These are phyloP conservation scores for Oryzias javanicus DNA, from an alignment of 2,113 vertebrate genomes.

Conservation along the genomic window DNA sequence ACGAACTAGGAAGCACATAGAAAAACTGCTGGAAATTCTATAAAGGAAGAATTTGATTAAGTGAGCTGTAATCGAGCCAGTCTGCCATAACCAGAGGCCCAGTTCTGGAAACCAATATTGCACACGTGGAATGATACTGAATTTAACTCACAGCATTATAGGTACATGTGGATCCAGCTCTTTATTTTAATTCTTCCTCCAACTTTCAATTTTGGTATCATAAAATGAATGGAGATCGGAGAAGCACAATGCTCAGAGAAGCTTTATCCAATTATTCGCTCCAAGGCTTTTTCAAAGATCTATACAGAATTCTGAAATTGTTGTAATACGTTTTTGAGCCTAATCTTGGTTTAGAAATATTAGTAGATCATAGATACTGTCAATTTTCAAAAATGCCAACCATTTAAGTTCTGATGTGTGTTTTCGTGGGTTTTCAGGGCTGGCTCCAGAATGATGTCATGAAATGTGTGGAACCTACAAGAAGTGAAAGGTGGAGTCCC, in stretches of 20 bases:
- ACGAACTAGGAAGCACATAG: slow-evolving; percentile 51
- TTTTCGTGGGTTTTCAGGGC: too few species aligned
- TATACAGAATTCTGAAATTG: slow-evolving; percentile 64
- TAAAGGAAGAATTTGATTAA: slow-evolving; percentile 69
- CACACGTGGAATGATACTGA: slow-evolving; percentile 66
- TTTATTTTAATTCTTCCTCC: slow-evolving; percentile 66
- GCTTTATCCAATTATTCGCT: slow-evolving; percentile 76
- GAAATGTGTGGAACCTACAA: too few species aligned
- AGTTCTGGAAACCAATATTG: slow-evolving; percentile 49
- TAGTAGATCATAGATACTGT: slow-evolving; percentile 25
- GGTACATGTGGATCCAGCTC: slow-evolving; percentile 70
- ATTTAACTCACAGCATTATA: slow-evolving; percentile 56
- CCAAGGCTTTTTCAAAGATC: slow-evolving; percentile 65
- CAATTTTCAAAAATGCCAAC: too few species aligned
- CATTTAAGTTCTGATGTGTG: too few species aligned
- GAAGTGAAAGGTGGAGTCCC: too few species aligned
- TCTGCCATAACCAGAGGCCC: slow-evolving; percentile 64
- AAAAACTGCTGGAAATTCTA: slow-evolving; percentile 58
- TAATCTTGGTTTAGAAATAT: slow-evolving; percentile 32
- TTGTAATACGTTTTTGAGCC: slow-evolving; percentile 43
- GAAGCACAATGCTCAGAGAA: slow-evolving; percentile 60
- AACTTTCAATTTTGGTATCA: slow-evolving; percentile 79
- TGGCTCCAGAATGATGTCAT: too few species aligned
- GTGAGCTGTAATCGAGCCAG: slow-evolving; percentile 57
- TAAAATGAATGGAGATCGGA: slow-evolving; percentile 72